phyloP scores from a whole-genome alignment of 2,888 invertebrate species.

The Drosophila hawaiiensis region DNA sequence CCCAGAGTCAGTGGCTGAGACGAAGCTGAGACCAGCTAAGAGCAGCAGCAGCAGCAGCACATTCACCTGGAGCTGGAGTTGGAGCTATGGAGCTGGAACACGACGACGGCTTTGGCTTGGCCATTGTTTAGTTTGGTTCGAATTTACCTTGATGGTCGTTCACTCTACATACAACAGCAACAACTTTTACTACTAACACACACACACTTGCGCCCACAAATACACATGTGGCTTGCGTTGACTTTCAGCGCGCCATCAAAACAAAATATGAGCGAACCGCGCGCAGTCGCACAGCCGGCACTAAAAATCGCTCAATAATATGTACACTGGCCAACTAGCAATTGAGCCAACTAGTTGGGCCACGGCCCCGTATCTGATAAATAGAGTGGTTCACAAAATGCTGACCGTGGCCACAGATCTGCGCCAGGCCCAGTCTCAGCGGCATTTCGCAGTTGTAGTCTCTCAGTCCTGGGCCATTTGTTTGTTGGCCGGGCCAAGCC shows the following conservation, averaged over 20 bases:
- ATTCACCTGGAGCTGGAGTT: conserved; percentile 73
- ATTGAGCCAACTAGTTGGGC: conserved; percentile 80
- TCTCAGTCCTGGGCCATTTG: conserved; percentile 74
- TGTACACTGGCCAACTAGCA: conserved; percentile 75
- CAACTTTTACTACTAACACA: conserved; percentile 79
- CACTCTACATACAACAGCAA: conserved; percentile 70
- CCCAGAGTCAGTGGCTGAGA: conserved; percentile 57
- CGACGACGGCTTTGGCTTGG: conserved; percentile 65
- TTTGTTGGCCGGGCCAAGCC: conserved; percentile 74
- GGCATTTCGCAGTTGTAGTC: conserved; percentile 27
- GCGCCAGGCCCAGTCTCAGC: conserved; percentile 35
- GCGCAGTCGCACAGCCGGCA: conserved; percentile 53
- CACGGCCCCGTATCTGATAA: conserved; percentile 75
- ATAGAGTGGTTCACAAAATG: conserved; percentile 83
- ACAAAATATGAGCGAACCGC: conserved; percentile 78
- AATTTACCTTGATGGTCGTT: conserved; percentile 81
- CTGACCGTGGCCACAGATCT: conserved; percentile 65
- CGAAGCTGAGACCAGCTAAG: conserved; percentile 38
- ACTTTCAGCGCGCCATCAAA: conserved; percentile 82
- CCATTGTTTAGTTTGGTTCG: conserved; percentile 72
- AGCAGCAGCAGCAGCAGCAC: conserved; percentile 52
- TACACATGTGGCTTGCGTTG: conserved; percentile 44
- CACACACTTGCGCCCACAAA: conserved; percentile 11
- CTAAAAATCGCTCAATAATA: conserved; percentile 82
- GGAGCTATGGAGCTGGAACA: conserved; percentile 22